Conservation (phyloP, 2,797 vertebrate genomes). For the Myotis vivesi region DNA sequence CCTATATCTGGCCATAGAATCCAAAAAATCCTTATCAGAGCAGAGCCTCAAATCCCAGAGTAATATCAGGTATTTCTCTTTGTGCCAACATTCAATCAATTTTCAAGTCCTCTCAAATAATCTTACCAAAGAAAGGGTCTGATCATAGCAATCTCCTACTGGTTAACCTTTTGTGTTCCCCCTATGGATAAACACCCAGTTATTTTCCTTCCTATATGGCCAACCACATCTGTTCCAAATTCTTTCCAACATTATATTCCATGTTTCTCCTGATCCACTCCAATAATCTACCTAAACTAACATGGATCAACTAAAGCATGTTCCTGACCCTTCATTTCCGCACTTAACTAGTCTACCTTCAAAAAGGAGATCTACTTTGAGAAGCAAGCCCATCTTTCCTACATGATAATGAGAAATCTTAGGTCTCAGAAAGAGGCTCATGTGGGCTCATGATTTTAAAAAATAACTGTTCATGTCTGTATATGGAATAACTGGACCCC, state of each 20-base stretch:
- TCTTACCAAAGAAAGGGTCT: neutral
- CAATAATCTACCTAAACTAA: neutral
- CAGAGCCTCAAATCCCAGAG: neutral
- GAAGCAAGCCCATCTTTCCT: neutral
- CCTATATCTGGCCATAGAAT: neutral
- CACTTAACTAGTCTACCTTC: neutral
- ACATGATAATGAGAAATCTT: neutral
- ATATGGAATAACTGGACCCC: neutral
- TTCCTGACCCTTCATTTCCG: neutral
- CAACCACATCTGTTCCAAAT: neutral
- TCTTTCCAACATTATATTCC: neutral
- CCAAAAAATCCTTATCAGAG: neutral
- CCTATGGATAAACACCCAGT: neutral
- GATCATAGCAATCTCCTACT: neutral
- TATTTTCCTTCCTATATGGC: neutral
- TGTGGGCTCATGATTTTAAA: neutral
- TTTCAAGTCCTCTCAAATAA: slow-evolving; percentile 14
- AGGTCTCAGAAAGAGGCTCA: neutral
- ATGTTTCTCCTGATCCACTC: neutral
- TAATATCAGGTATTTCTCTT: neutral
- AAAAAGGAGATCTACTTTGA: neutral
- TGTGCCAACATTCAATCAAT: neutral
- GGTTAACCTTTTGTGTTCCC: neutral
- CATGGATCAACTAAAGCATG: neutral
- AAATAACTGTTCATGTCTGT: neutral